Percentiles rank a stretch among this genome's conserved stretches.
phyloP scores from a whole-genome alignment of 2,888 invertebrate genomes.

The Lamellibrachia satsuma region DNA sequence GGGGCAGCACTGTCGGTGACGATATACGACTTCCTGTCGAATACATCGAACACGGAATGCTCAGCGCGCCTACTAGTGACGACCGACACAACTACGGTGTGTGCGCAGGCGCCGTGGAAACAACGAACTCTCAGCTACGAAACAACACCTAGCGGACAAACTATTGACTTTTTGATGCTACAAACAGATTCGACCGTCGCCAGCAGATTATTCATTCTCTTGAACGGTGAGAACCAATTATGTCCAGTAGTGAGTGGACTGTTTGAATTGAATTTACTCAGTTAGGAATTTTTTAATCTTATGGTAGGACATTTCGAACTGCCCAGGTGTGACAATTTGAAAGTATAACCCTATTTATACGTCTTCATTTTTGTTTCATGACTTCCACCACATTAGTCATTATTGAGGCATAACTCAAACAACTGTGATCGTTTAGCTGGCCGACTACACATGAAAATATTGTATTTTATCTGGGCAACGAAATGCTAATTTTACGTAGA shows the following conservation, averaged over 20 bases:
- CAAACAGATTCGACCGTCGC: neutral
- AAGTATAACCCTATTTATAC: too few relatives aligned
- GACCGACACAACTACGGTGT: neutral
- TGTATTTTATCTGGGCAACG: too few relatives aligned
- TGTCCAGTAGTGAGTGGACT: neutral
- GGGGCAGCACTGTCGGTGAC: neutral
- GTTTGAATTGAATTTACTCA: neutral
- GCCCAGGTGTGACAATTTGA: too few relatives aligned
- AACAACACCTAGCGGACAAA: neutral
- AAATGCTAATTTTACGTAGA: too few relatives aligned
- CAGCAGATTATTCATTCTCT: neutral
- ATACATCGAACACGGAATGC: neutral
- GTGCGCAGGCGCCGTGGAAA: neutral
- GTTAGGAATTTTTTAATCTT: neutral
- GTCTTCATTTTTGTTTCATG: too few relatives aligned
- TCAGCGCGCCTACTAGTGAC: neutral
- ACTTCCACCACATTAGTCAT: too few relatives aligned
- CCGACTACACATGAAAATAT: too few relatives aligned
- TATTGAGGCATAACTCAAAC: too few relatives aligned
- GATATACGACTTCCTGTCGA: neutral
- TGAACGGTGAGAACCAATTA: neutral
- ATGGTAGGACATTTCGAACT: too few relatives aligned
- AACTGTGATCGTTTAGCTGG: too few relatives aligned
- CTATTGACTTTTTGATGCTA: neutral
- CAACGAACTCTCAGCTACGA: neutral